Conservation (phyloP, 1,140 invertebrate species). For the Himalopsyche phryganea region DNA sequence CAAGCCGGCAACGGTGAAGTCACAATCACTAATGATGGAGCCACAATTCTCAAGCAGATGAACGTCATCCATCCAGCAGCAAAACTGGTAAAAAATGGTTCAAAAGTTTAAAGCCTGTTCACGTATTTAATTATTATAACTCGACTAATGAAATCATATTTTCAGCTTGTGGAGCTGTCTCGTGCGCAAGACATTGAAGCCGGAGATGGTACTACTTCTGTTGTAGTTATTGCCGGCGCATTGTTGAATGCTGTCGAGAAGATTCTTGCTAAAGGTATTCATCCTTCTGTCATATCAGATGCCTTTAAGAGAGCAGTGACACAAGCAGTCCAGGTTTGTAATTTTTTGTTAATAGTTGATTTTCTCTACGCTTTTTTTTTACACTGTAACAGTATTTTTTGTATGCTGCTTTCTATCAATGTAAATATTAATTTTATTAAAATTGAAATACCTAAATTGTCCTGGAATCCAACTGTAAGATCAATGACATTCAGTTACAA, state of each 20-base stretch:
- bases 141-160: slow-evolving; percentile 13
- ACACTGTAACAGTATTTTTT: too few species aligned
- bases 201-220: slow-evolving; percentile 98
- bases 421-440: too few species aligned
- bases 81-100: slow-evolving; percentile 97
- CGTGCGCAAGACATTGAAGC: slow-evolving; percentile 99
- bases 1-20: slow-evolving; percentile 97
- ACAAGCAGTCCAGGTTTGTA: slow-evolving; percentile 70
- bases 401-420: too few species aligned
- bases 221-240: slow-evolving; percentile 94
- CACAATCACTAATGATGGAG: slow-evolving; percentile 99
- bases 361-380: too few species aligned
- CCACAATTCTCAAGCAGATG: slow-evolving; percentile 99
- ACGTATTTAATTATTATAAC: too few species aligned
- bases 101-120: too few species aligned
- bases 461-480: too few species aligned
- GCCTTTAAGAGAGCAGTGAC: slow-evolving; percentile 88
- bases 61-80: slow-evolving; percentile 98
- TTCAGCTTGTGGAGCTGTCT: slow-evolving; percentile 92
- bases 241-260: slow-evolving; percentile 93
- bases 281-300: slow-evolving; percentile 96
- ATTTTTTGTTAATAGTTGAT: too few species aligned
- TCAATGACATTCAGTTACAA: too few species aligned
- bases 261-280: slow-evolving; percentile 90
- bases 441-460: too few species aligned